Evolutionary conservation across 1,140 invertebrate genomes (phyloP).

Genomic region (Vollenhovia emeryi): DNA sequence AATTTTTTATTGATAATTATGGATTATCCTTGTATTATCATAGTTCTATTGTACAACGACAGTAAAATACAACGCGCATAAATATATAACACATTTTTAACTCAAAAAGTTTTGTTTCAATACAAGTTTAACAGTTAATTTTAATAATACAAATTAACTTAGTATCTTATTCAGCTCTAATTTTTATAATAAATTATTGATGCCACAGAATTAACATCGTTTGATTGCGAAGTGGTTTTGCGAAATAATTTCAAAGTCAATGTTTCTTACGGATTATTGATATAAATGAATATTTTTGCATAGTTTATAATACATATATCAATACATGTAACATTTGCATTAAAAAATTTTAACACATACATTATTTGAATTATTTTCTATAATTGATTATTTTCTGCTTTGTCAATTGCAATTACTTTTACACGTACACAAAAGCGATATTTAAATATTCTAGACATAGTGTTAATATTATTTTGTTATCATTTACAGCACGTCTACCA

Average conservation of each 20-base stretch:
- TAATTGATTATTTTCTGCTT: not conserved
- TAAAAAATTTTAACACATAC: not conserved
- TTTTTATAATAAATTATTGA: not conserved
- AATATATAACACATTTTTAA: not conserved
- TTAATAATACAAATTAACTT: not conserved
- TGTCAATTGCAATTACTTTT: not conserved
- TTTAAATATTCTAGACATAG: not conserved
- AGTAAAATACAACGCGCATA: not conserved
- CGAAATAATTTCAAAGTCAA: not conserved
- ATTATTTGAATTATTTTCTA: not conserved
- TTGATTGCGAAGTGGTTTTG: not conserved
- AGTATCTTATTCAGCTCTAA: too few species aligned
- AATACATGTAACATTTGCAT: not conserved
- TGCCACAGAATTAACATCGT: not conserved
- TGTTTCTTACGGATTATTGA: not conserved
- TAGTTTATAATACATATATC: not conserved
- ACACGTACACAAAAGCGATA: not conserved
- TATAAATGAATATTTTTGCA: not conserved
- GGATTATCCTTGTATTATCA: not conserved
- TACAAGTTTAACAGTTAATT: not conserved
- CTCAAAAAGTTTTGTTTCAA: not conserved
- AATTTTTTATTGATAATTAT: not conserved
- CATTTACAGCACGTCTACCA: not conserved
- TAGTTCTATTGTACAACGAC: not conserved
- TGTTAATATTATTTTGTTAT: constrained; percentile 4